Evolutionary conservation across 2,113 vertebrate genomes (phyloP).

Genomic region (Lepus americanus): DNA sequence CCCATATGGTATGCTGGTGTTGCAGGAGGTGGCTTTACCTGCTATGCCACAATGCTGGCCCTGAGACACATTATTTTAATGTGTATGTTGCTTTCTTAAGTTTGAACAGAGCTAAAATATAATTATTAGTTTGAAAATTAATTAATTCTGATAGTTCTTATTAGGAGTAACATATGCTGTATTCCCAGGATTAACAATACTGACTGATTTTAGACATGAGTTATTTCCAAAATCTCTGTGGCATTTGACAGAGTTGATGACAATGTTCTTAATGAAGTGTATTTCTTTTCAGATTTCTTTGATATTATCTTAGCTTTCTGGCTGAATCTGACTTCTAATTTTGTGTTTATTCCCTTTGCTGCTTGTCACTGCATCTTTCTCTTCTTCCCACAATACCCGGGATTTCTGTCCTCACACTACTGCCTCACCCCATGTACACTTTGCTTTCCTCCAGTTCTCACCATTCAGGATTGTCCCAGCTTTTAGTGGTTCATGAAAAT

Average conservation of each 20-base stretch:
- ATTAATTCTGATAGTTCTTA: constrained; percentile 28
- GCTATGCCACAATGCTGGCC: too few relatives aligned
- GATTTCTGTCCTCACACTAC: neutral
- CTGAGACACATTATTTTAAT: neutral
- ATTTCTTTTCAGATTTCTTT: constrained; percentile 43
- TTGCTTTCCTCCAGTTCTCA: constrained; percentile 24
- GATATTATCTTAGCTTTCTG: constrained; percentile 19
- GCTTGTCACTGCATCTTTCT: neutral
- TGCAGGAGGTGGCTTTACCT: too few relatives aligned
- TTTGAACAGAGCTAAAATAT: constrained; percentile 37
- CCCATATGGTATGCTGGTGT: too few relatives aligned
- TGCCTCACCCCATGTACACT: neutral
- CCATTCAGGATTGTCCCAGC: neutral
- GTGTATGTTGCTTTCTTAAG: constrained; percentile 21
- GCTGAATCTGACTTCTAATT: neutral
- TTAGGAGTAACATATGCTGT: neutral
- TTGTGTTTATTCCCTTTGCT: neutral
- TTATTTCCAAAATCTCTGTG: constrained; percentile 47
- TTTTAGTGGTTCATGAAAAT: constrained; percentile 39
- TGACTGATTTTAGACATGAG: constrained; percentile 45
- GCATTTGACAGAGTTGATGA: constrained; percentile 49
- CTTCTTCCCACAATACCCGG: neutral
- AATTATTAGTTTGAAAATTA: constrained; percentile 65
- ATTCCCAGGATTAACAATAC: constrained; percentile 54
- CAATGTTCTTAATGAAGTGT: neutral